Base-by-base conservation (phyloP, 2,113 vertebrate species). In the Aix galericulata region DNA sequence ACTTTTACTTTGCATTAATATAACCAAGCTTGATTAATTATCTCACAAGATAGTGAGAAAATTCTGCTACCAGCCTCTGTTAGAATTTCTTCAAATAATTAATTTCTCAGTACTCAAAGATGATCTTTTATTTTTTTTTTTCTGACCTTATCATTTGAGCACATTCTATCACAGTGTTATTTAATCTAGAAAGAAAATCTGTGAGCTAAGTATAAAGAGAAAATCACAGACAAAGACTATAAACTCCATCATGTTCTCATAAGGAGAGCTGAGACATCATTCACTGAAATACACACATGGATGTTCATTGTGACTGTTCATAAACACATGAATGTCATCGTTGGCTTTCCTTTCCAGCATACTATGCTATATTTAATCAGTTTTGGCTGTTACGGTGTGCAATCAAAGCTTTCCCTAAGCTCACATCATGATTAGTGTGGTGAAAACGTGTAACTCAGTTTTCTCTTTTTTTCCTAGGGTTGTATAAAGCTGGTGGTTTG, bases 21-120 rank as follows among this genome's bases (percentile, higher is more conserved):
- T 18, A 78, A 72, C 38, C 56, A 79, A 46, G 14, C n/a, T 92
- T 95, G 59, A 68, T 86, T 82, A 91, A 88, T 93, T 91, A 71
- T 64, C 25, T 93, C 55, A 88, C 34, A 68, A 48, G 34, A 75
- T 34, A 93, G 52, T 64, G n/a, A 88, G 27, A 94, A 34, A 89
- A 71, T 84, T 91, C 40, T 64, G 21, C 71, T 75, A 69, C 6
- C 16, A 64, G 36, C 5, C 9, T 83, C 68, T 40, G 17, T 89
- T 80, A 32, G 71, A 62, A 66, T 89, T 62, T 86, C 56, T 82
- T 94, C 78, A 86, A 85, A 59, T 17, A 32, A 82, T 78, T 88
- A 84, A 91, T 91, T 94, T 29, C 20, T 72, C 53, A 71, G 20
- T 77, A 56, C n/a, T 95, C 60, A 91, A 80, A 89, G 6, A 17